phyloP scores from a whole-genome alignment of 2,113 vertebrate species.

The Ondatra zibethicus region DNA sequence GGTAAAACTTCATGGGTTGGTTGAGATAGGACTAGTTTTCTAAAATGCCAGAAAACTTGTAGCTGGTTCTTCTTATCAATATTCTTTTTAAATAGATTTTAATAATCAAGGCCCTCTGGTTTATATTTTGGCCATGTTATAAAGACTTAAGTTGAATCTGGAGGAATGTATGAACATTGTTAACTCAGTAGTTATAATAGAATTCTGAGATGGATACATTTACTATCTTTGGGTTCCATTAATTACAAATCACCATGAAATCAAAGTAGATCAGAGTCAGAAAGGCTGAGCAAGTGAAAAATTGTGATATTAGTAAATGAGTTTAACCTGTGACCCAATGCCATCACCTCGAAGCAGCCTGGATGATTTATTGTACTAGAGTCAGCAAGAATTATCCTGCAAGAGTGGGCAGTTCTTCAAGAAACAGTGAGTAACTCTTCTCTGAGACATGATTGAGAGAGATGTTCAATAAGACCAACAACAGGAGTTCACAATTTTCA shows the following conservation, averaged over 20 bases:
- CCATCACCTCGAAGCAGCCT: not conserved
- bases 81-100: not conserved
- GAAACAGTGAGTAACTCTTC: not conserved
- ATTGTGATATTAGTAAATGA: not conserved
- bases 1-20: not conserved
- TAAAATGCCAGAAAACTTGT: constrained; percentile 14
- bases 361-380: not conserved
- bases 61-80: not conserved
- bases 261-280: not conserved
- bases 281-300: not conserved
- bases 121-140: not conserved
- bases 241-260: not conserved
- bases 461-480: not conserved
- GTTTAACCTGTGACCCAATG: not conserved
- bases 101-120: not conserved
- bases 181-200: not conserved
- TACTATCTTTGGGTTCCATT: not conserved
- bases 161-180: not conserved
- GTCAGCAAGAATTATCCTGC: not conserved
- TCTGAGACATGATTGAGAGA: not conserved
- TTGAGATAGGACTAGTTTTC: not conserved
- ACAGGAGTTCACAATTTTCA: not conserved
- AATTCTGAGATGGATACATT: not conserved
- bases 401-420: not conserved
- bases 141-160: constrained; percentile 1